Conservation (phyloP, 2,797 vertebrate species). For the Gallirallus australis region DNA sequence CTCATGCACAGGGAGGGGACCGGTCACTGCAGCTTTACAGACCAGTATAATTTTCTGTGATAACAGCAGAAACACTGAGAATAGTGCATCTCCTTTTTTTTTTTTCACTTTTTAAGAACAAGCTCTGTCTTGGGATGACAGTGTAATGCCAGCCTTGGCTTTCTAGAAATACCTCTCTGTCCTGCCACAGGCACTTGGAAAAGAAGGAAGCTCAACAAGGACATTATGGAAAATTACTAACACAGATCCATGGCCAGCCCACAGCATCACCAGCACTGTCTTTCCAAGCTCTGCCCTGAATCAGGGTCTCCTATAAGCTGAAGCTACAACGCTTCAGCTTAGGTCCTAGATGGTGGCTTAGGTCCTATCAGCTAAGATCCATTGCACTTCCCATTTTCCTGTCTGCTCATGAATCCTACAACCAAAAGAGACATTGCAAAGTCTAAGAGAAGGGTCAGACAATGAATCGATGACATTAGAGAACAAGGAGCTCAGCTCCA, state of each 20-base stretch:
- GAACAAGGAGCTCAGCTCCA: not conserved
- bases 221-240: not conserved
- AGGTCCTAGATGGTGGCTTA: not conserved
- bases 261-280: not conserved
- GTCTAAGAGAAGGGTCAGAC: not conserved
- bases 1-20: not conserved
- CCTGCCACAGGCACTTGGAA: not conserved
- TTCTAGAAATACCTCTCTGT: not conserved
- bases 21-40: not conserved
- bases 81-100: not conserved
- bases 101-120: not conserved
- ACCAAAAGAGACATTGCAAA: not conserved
- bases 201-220: not conserved
- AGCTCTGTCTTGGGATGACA: not conserved
- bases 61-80: not conserved
- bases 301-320: not conserved
- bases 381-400: not conserved
- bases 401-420: not conserved
- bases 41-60: not conserved
- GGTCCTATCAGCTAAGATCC: not conserved
- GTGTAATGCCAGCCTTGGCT: not conserved
- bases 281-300: not conserved
- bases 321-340: not conserved
- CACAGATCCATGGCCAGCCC: not conserved
- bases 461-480: not conserved